Conservation (phyloP, 2,113 vertebrate species). For the Speoplatyrhinus poulsoni region DNA sequence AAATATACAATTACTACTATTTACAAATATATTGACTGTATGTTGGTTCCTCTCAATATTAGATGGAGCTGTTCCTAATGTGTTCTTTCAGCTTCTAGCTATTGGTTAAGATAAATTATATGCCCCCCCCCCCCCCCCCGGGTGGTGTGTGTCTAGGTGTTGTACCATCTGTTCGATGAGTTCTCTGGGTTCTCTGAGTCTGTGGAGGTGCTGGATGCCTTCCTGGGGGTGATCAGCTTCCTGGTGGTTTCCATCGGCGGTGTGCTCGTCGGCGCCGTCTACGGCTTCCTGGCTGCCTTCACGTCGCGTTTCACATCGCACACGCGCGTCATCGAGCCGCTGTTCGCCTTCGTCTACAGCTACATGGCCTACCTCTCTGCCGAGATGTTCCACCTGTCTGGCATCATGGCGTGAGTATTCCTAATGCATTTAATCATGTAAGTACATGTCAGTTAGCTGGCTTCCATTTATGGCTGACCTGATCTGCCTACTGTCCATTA, state of each 20-base stretch:
- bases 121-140: background rate
- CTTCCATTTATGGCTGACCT: too few species aligned
- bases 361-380: constrained; percentile 98
- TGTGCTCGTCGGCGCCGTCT: constrained; percentile 88
- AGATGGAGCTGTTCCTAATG: background rate
- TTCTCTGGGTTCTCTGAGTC: constrained; percentile 68
- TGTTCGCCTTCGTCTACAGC: constrained; percentile 98
- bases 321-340: constrained; percentile 95
- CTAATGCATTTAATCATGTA: too few species aligned
- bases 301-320: constrained; percentile 96
- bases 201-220: constrained; percentile 80
- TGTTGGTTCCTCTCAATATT: background rate
- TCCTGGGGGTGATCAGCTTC: constrained; percentile 92
- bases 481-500: too few species aligned
- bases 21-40: background rate
- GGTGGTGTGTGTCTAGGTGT: constrained; percentile 75
- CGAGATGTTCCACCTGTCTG: constrained; percentile 95
- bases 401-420: constrained; percentile 97
- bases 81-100: too few species aligned
- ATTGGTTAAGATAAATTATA: background rate
- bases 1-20: background rate
- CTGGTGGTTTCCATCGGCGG: constrained; percentile 91
- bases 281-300: constrained; percentile 91
- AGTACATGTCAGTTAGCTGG: too few species aligned
- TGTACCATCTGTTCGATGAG: constrained; percentile 97